Conservation (phyloP, 2,113 vertebrate species). For the Seriola aureovittata region DNA sequence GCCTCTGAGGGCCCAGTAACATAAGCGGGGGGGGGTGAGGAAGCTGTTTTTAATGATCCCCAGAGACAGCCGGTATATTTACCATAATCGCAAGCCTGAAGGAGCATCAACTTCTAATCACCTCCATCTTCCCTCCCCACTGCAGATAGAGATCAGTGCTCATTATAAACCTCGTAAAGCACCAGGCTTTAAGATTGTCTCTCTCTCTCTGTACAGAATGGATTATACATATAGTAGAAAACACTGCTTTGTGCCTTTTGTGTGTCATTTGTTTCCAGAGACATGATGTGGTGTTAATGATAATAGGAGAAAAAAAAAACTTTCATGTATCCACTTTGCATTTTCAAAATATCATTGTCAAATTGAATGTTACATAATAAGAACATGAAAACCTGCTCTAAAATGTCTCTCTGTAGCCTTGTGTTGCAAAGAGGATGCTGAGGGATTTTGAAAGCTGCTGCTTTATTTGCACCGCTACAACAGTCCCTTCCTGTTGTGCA, state of each 20-base stretch:
- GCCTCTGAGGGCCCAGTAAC: conserved; percentile 59
- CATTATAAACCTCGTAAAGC: conserved; percentile 75
- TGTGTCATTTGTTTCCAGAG: conserved; percentile 20
- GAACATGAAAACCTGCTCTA: neutral
- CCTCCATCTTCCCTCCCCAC: conserved; percentile 72
- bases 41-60: conserved; percentile 79
- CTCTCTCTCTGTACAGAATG: conserved; percentile 21
- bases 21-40: conserved; percentile 67
- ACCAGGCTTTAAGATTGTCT: conserved; percentile 55
- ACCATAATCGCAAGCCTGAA: conserved; percentile 81
- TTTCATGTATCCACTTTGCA: neutral
- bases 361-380: neutral
- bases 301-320: neutral
- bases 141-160: conserved; percentile 78
- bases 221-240: conserved; percentile 30
- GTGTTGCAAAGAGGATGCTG: neutral
- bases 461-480: conserved; percentile 2
- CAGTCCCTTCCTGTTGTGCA: neutral
- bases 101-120: conserved; percentile 81
- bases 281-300: neutral
- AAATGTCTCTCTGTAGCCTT: neutral
- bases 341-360: neutral
- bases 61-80: conserved; percentile 73
- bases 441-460: neutral
- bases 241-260: conserved; percentile 25